Evolutionary conservation across 30 jellyfish, hydroid and myxozoan species (phyloP), one percentile per base, ranked within the genome.

Genomic region (Aurelia coerulea): DNA sequence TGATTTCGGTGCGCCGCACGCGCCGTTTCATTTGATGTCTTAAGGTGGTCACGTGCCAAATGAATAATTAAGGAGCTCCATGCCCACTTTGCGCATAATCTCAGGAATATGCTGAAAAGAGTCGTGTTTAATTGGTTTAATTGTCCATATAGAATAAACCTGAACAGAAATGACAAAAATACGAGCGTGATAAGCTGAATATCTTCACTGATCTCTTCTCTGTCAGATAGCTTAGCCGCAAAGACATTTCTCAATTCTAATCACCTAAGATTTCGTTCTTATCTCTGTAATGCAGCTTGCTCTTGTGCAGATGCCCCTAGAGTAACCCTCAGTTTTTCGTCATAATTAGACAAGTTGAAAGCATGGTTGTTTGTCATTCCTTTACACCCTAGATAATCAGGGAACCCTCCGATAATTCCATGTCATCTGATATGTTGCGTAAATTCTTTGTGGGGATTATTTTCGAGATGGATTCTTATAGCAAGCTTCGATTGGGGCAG

Each of bases 21-120:
- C 90, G 90, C 90, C 90, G 81, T 65, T 64, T 70, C 81, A 79
- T 64, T 79, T 41, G 90, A 79, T 66, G 81, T 79, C 90, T 65
- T 60, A 79, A 65, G 73, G 14, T 65, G 90, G 90, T 79, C 90
- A 79, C 90, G 90, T 79, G 90, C 81, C 90, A 66, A 46, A 79
- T 79, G 79, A 58, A 79, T 79, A 37, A 79, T 64, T 32, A 65
- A 79, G 56, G 81, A 79, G 90, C 81, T 65, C 71, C 87, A 23
- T 56, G 76, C 75, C 76, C 90, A 79, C 90, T 79, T 64, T 46
- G 90, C 50, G 90, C 90, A 64, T 79, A 79, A 79, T 79, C 90
- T 79, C 62, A 10, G 5, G 62, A 65, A 54, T 11, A 29, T 79
- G 56, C 52, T 79, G 73, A 79, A 79, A 67, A 65, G 90, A 65